Base-by-base conservation (phyloP, 2,113 vertebrate genomes). In the Zosterops pallidus region DNA sequence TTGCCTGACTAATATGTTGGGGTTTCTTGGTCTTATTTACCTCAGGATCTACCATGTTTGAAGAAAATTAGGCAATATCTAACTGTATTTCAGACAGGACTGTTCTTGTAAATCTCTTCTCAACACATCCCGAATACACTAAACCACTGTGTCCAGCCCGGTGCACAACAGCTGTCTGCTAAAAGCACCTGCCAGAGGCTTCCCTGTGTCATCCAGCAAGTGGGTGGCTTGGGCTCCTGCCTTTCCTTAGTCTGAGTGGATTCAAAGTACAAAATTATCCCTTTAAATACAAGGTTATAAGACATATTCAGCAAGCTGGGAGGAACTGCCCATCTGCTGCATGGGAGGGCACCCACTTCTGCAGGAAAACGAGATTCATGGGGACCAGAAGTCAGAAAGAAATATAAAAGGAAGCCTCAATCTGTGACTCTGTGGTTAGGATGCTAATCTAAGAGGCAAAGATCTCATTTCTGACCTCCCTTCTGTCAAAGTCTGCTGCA, bases 281-380 rank as follows among this genome's bases (percentile, higher is more conserved):
- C 53, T 71, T 89, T 93, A 85, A 93, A 85, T 79, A 49, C 41
- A 87, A 85, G 41, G 65, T 83, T 95, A 79, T 90, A 85, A 93
- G 60, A 46, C 50, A 56, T 57, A 46, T 46, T 69, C 3, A 4
- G 76, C 49, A 62, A 72, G 44, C 22, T 60, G 65, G 53, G 49
- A 96, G 44, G 49, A 76, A 57, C 35, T 86, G 42, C 19, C 21
- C 25, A 21, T 60, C 62, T 56, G 39, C 62, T 87, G 49, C 33
- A 68, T 37, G 65, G 69, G 60, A 91, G 31, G 29, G 22, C 65
- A 79, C n/a, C 10, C 26, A 19, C 29, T 86, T 89, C 86, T 96
- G 33, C 57, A 76, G n/a, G 74, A 87, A 94, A 91, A 68, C 4
- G 31, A 87, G 20, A 46, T 63, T 90, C 25, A 8, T 20, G 8